Evolutionary conservation across 2,113 vertebrate species (phyloP).

Genomic region (Platycercus adscitus): DNA sequence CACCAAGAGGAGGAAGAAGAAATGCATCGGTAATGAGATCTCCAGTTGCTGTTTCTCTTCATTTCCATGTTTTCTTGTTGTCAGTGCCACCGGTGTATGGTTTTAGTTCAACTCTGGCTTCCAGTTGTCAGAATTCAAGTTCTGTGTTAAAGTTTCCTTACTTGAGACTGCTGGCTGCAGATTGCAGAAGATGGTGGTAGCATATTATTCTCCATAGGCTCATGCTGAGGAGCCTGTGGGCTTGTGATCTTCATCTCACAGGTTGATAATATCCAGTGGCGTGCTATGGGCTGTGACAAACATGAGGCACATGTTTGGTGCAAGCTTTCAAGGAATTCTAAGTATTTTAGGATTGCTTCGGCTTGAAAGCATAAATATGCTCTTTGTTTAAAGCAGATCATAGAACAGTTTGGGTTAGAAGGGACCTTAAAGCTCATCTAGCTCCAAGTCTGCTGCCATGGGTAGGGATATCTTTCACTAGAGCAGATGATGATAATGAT

Average conservation of each 20-base stretch:
- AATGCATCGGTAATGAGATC: not conserved
- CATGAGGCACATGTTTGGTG: not conserved
- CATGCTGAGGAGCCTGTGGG: not conserved
- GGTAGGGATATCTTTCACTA: not conserved
- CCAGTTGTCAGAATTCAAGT: not conserved
- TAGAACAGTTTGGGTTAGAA: not conserved
- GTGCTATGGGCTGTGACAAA: not conserved
- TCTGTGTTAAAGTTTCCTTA: not conserved
- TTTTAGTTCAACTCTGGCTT: not conserved
- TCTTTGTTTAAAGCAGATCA: not conserved
- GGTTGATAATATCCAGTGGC: not conserved
- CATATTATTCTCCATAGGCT: not conserved
- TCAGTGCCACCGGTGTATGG: not conserved
- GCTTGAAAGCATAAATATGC: not conserved
- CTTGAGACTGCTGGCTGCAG: not conserved
- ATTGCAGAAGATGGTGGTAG: not conserved
- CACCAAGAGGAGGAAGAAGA: not conserved
- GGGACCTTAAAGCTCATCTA: not conserved
- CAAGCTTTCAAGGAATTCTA: not conserved
- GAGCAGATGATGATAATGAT: not conserved
- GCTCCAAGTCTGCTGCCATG: not conserved
- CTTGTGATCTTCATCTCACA: not conserved
- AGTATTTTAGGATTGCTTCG: not conserved
- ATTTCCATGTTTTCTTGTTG: not conserved
- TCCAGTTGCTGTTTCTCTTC: not conserved